phyloP scores from a whole-genome alignment of 1,140 invertebrate genomes.

The Rhagoletis zephyria region DNA sequence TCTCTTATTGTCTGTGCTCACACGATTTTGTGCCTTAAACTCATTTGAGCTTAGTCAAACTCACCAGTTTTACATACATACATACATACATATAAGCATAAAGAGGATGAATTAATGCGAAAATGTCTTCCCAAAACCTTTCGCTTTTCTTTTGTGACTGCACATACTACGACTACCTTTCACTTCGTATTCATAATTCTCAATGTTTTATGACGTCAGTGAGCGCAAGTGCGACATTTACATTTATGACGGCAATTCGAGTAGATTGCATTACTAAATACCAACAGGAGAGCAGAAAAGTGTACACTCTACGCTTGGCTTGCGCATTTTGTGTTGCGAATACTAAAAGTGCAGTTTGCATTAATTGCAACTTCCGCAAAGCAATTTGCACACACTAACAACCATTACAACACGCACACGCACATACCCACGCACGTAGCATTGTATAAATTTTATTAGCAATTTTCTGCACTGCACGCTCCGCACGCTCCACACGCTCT shows the following conservation, averaged over 20 bases:
- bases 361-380: slow-evolving; percentile 5
- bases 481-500: neutral
- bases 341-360: too few species aligned
- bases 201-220: neutral
- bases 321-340: neutral
- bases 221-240: neutral
- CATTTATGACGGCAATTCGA: neutral
- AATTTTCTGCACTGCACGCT: neutral
- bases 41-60: too few species aligned
- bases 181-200: too few species aligned
- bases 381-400: neutral
- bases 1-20: too few species aligned
- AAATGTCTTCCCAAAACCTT: too few species aligned
- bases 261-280: neutral
- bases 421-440: neutral
- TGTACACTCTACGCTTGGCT: neutral
- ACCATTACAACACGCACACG: neutral
- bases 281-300: neutral
- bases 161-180: too few species aligned
- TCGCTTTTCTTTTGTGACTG: too few species aligned
- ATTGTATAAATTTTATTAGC: neutral
- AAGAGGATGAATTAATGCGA: too few species aligned
- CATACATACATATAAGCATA: too few species aligned
- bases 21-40: too few species aligned
- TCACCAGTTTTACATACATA: too few species aligned